A percentile compares a stretch with the other conserved stretches of the same genome.
These are phyloP conservation scores for Megaptera novaeangliae DNA, from an alignment of 2,113 vertebrate species.

Conservation along the genomic window DNA sequence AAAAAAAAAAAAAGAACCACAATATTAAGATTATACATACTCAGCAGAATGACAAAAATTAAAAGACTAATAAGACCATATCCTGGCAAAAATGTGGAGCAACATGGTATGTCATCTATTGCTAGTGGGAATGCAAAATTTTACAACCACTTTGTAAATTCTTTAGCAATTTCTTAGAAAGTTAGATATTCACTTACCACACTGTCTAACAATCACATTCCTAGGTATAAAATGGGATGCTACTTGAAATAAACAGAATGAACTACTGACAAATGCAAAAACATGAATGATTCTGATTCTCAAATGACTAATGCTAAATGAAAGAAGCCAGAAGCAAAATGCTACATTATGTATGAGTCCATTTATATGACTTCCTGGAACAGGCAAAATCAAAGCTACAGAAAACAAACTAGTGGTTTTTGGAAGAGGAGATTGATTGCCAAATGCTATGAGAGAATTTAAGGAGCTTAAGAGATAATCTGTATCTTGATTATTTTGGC, in stretches of 20 bases:
- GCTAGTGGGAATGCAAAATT: background rate
- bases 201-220: background rate
- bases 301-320: background rate
- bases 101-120: background rate
- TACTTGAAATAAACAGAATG: background rate
- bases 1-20: background rate
- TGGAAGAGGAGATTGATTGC: background rate
- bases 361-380: background rate
- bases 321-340: background rate
- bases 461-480: background rate
- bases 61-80: background rate
- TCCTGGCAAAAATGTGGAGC: background rate
- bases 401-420: background rate
- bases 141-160: background rate
- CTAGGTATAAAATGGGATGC: background rate
- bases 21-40: background rate
- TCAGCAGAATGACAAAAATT: background rate
- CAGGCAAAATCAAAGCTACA: background rate
- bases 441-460: background rate
- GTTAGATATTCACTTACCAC: too few relatives aligned
- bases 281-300: background rate
- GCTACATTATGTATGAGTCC: background rate
- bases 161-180: background rate
- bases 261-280: background rate
- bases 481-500: background rate